Conservation (phyloP, 1,140 invertebrate genomes). For the Drosophila orosa region DNA sequence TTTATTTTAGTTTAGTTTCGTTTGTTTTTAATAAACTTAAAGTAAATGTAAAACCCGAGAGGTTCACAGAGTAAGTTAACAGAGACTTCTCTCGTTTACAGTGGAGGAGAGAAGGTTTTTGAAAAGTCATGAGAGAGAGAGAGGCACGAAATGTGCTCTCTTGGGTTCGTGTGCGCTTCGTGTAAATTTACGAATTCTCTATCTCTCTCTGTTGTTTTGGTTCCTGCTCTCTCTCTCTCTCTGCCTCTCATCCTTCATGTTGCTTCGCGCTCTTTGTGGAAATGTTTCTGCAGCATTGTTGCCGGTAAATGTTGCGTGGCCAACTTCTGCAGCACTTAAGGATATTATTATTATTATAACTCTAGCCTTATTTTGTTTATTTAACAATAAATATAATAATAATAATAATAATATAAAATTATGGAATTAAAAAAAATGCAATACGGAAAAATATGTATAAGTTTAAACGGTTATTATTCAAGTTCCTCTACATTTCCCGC, state of each 20-base stretch:
- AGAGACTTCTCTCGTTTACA: no score
- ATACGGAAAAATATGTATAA: no score
- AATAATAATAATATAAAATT: background rate
- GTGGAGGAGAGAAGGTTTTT: no score
- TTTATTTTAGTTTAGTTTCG: no score
- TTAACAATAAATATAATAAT: background rate
- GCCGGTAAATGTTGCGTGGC: conserved; percentile 21
- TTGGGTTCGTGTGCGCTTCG: background rate
- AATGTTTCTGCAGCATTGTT: conserved; percentile 64
- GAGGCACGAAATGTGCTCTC: no score
- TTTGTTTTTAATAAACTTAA: no score
- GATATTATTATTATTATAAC: background rate
- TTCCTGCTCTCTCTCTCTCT: background rate
- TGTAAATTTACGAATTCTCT: background rate
- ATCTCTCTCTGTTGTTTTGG: conserved; percentile 1
- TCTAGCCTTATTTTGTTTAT: background rate
- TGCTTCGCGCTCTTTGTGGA: conserved; percentile 20
- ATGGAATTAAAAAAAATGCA: background rate
- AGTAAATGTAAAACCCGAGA: no score
- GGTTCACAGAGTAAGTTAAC: no score
- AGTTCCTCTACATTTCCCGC: background rate
- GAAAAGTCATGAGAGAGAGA: no score
- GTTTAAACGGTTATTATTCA: background rate
- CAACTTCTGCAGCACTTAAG: background rate
- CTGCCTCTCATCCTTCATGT: background rate